These are phyloP conservation scores for Heteromyza rotundicornis DNA, from an alignment of 2,888 invertebrate species.

Conservation along the genomic window DNA sequence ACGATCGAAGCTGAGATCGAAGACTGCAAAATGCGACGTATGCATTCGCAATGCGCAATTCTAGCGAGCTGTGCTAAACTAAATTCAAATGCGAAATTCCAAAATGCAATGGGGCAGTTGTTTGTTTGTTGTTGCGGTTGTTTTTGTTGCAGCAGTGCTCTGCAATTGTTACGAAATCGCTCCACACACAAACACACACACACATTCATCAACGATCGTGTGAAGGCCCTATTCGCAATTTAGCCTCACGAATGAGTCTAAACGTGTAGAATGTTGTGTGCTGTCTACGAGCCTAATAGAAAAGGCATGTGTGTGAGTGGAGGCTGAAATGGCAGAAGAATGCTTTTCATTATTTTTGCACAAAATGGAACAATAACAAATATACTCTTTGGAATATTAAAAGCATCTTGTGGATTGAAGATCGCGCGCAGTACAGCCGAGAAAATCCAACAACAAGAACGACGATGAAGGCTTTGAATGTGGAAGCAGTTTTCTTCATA, in stretches of 20 bases:
- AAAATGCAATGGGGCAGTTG: neutral
- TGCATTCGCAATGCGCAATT: neutral
- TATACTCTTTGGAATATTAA: neutral
- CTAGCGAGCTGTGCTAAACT: neutral
- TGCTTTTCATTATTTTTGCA: constrained; percentile 16
- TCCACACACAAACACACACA: neutral
- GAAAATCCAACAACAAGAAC: neutral
- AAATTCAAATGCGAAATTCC: neutral
- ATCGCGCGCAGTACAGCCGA: too few relatives aligned
- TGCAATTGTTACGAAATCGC: constrained; percentile 6
- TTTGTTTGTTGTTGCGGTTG: too few relatives aligned
- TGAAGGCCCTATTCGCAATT: neutral
- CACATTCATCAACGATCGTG: neutral
- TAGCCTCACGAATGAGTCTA: neutral
- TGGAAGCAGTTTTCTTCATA: neutral
- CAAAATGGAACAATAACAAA: too few relatives aligned
- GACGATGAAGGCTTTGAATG: neutral
- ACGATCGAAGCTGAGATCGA: neutral
- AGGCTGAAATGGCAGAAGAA: constrained; percentile 5
- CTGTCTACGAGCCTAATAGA: neutral
- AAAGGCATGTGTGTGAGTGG: neutral
- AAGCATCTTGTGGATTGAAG: neutral
- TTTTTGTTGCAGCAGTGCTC: neutral
- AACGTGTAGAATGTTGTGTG: too few relatives aligned
- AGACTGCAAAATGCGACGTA: neutral